A percentile compares a stretch with the other conserved stretches of the same genome.
Conservation (phyloP, 1,140 invertebrate genomes). For the Drosophila triauraria region DNA sequence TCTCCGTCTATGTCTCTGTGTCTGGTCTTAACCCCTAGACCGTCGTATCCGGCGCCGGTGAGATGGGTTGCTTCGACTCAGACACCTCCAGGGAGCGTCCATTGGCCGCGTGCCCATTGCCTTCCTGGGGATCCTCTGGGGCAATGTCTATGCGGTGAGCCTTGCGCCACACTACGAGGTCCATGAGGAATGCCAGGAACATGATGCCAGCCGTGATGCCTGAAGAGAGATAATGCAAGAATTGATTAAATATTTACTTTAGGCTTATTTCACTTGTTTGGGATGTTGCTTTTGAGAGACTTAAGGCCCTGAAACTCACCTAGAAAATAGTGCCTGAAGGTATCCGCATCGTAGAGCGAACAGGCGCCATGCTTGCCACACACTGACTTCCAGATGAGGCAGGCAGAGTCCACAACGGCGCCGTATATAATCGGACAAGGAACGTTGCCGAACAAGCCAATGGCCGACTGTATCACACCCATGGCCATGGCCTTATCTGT, state of each 20-base stretch:
- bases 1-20: slow-evolving; percentile 8
- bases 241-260: neutral
- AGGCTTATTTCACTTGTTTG: too few relatives aligned
- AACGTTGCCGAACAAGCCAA: slow-evolving; percentile 96
- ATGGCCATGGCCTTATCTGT: slow-evolving; percentile 96
- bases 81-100: slow-evolving; percentile 60
- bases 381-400: slow-evolving; percentile 93
- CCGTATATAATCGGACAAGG: slow-evolving; percentile 97
- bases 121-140: slow-evolving; percentile 82
- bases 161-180: slow-evolving; percentile 93
- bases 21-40: slow-evolving; percentile 28
- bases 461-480: slow-evolving; percentile 96
- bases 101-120: slow-evolving; percentile 26
- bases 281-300: neutral
- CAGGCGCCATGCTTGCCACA: slow-evolving; percentile 93
- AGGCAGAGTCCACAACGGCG: slow-evolving; percentile 95
- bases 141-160: slow-evolving; percentile 90
- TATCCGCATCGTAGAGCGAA: slow-evolving; percentile 93
- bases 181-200: slow-evolving; percentile 92
- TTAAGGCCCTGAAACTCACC: slow-evolving; percentile 86
- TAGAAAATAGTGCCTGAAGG: slow-evolving; percentile 94
- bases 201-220: slow-evolving; percentile 93
- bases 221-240: slow-evolving; percentile 73
- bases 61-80: slow-evolving; percentile 71
- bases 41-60: slow-evolving; percentile 65